A percentile compares a stretch with the other conserved stretches of the same genome.
Evolutionary conservation across 2,888 invertebrate genomes (phyloP).

Genomic region (Ophion ellenae): DNA sequence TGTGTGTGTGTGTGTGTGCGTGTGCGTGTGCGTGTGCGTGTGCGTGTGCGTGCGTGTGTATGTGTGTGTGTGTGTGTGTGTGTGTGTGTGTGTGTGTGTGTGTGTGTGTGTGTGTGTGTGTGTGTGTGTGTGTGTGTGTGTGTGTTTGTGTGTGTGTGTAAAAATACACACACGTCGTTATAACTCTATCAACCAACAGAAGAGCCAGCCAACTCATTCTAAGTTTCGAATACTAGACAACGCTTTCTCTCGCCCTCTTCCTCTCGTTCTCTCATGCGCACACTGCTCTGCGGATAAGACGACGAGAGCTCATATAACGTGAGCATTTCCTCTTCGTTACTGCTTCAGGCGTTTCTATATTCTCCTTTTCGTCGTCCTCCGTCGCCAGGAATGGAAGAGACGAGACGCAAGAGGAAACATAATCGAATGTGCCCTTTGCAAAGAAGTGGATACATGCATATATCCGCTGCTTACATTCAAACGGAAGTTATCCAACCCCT

Average conservation of each 20-base stretch:
- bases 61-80: too few relatives aligned
- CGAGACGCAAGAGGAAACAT: conserved; percentile 30
- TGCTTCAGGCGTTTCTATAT: background rate
- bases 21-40: too few relatives aligned
- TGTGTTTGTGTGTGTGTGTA: too few relatives aligned
- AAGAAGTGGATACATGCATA: background rate
- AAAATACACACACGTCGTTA: conserved; percentile 27
- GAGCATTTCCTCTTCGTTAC: conserved; percentile 40
- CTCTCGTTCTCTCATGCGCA: background rate
- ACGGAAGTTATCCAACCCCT: background rate
- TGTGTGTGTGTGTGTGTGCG: too few relatives aligned
- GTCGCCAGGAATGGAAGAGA: background rate
- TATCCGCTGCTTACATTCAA: background rate
- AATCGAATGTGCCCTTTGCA: conserved; percentile 45
- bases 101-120: too few relatives aligned
- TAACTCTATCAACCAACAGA: conserved; percentile 43
- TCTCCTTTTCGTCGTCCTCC: background rate
- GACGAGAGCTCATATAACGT: conserved; percentile 22
- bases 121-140: background rate
- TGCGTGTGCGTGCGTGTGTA: accelerated
- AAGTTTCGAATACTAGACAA: conserved; percentile 67
- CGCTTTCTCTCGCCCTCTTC: conserved; percentile 29
- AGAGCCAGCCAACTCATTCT: conserved; percentile 64
- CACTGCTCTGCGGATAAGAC: conserved; percentile 2
- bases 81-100: too few relatives aligned